These are phyloP conservation scores for Pinctada fucata DNA, from an alignment of 2,888 invertebrate genomes.

Conservation along the genomic window DNA sequence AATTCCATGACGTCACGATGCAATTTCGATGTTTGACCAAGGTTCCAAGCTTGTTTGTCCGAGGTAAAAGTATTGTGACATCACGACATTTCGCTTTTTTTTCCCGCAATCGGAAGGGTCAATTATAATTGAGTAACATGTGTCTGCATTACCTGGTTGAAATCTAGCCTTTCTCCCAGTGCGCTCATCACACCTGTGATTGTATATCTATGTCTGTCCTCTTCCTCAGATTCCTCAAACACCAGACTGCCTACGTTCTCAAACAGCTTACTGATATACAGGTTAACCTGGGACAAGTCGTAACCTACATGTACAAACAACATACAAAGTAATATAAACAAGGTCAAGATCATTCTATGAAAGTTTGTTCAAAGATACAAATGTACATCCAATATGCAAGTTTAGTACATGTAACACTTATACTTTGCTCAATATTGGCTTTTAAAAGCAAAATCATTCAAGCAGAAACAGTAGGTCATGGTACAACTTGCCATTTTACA, in stretches of 20 bases:
- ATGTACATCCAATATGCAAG: not conserved
- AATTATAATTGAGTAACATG: too few relatives aligned
- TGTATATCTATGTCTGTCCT: conserved; percentile 65
- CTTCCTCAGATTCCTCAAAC: conserved; percentile 68
- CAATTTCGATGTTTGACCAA: too few relatives aligned
- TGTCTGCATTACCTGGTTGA: conserved; percentile 62
- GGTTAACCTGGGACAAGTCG: conserved; percentile 71
- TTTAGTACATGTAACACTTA: too few relatives aligned
- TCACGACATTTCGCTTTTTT: too few relatives aligned
- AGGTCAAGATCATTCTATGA: not conserved
- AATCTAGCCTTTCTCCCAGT: conserved; percentile 69
- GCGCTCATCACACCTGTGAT: conserved; percentile 70
- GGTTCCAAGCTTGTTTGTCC: too few relatives aligned
- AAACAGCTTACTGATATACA: conserved; percentile 74
- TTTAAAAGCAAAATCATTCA: too few relatives aligned
- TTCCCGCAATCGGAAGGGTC: too few relatives aligned
- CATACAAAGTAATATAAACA: not conserved
- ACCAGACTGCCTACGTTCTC: conserved; percentile 73
- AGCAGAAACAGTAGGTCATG: too few relatives aligned
- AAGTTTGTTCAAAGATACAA: not conserved
- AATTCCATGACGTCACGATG: too few relatives aligned
- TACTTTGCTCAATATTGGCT: too few relatives aligned
- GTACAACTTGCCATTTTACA: too few relatives aligned
- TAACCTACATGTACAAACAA: conserved; percentile 49
- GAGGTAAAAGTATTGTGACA: too few relatives aligned